phyloP scores from a whole-genome alignment of 2,113 vertebrate genomes.

The Dryoscopus gambensis region DNA sequence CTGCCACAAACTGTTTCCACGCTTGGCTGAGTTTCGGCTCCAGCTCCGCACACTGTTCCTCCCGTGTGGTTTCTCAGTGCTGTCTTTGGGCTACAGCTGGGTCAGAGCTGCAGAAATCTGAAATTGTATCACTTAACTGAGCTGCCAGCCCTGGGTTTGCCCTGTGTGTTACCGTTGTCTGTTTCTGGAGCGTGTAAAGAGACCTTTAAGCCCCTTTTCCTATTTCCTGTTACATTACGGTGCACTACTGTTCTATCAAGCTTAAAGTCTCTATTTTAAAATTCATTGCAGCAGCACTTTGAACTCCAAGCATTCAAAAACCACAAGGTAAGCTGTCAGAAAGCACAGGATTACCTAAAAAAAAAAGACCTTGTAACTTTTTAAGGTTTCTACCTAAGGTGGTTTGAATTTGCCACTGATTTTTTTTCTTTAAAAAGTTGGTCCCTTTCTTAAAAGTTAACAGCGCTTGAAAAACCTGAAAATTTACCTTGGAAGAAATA shows the following conservation, averaged over 20 bases:
- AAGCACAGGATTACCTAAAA: not conserved
- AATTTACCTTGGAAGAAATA: not conserved
- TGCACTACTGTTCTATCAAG: not conserved
- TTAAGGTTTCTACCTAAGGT: not conserved
- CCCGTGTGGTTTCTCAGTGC: not conserved
- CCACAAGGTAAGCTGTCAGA: conserved; percentile 9
- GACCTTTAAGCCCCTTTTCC: not conserved
- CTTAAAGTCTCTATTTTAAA: conserved; percentile 12
- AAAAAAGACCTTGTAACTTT: not conserved
- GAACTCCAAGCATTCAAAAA: not conserved
- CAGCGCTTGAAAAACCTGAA: not conserved
- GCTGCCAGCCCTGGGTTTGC: not conserved
- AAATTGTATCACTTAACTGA: not conserved
- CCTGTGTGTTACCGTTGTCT: not conserved
- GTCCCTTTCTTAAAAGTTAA: not conserved
- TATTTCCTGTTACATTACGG: not conserved
- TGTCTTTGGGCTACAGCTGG: not conserved
- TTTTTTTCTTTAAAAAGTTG: not conserved
- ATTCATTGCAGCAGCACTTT: conserved; percentile 11
- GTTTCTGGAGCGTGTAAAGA: not conserved
- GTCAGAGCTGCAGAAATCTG: not conserved
- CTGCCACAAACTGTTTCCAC: not conserved
- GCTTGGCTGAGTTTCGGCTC: not conserved
- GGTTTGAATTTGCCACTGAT: not conserved
- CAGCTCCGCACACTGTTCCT: not conserved